Percentiles rank a stretch among this genome's conserved stretches.
Conservation (phyloP, 2,113 vertebrate genomes). For the Paralichthys olivaceus region DNA sequence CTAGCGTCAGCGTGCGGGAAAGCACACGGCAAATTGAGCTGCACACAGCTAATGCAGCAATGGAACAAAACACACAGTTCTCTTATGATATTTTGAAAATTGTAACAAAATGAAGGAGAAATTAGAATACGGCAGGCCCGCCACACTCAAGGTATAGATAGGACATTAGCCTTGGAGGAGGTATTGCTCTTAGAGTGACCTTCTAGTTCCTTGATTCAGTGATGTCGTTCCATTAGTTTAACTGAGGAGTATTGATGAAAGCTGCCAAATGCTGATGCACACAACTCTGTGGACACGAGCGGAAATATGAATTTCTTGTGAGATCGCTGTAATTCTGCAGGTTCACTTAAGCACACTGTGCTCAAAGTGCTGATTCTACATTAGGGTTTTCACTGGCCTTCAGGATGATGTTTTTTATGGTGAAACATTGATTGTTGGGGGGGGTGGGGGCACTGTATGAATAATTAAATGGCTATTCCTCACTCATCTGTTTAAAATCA, state of each 20-base stretch:
- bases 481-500: slow-evolving; percentile 34
- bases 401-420: slow-evolving; percentile 3
- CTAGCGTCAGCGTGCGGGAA: no score
- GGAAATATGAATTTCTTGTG: slow-evolving; percentile 19
- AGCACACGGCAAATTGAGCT: no score
- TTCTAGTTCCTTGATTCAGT: no score
- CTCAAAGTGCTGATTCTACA: slow-evolving; percentile 51
- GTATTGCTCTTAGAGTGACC: no score
- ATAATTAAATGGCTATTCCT: slow-evolving; percentile 35
- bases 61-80: no score
- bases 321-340: slow-evolving; percentile 22
- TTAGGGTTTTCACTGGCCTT: slow-evolving; percentile 28
- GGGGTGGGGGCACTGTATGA: background rate
- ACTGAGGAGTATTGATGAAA: background rate
- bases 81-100: no score
- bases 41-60: no score
- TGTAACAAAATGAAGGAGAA: no score
- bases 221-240: background rate
- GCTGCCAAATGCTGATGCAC: slow-evolving; percentile 7
- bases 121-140: no score
- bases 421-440: background rate
- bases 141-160: no score
- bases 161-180: no score
- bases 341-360: slow-evolving; percentile 25
- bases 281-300: background rate